Percentiles rank a stretch among this genome's conserved stretches.
These are phyloP conservation scores for Polyploca ridens DNA, from an alignment of 2,888 invertebrate species.

Conservation along the genomic window DNA sequence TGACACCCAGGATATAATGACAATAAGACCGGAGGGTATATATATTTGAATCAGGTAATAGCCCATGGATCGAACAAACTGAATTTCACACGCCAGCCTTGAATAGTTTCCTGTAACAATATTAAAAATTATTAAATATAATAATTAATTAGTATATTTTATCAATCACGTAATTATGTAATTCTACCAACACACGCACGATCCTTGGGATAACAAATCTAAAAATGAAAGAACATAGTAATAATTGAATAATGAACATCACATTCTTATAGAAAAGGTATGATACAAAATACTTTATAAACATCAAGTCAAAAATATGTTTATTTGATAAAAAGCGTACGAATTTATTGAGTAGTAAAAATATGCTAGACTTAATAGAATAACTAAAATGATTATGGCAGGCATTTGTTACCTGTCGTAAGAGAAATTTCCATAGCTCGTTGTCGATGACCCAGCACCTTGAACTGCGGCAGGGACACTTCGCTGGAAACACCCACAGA, in stretches of 20 bases:
- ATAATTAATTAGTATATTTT: no score
- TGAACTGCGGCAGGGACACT: conserved; percentile 98
- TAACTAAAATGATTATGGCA: not conserved
- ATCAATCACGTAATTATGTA: no score
- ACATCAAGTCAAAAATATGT: no score
- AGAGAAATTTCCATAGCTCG: conserved; percentile 97
- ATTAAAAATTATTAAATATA: not conserved
- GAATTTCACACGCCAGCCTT: conserved; percentile 97
- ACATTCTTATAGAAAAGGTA: no score
- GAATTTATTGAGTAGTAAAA: no score
- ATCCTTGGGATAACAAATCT: no score
- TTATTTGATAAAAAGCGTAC: no score
- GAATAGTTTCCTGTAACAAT: conserved; percentile 94
- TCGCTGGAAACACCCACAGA: conserved; percentile 97
- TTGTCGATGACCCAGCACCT: conserved; percentile 97
- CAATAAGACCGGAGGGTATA: conserved; percentile 98
- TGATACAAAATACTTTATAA: no score
- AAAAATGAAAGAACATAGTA: no score
- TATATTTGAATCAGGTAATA: conserved; percentile 99
- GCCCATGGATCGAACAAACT: conserved; percentile 98
- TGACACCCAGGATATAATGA: conserved; percentile 98
- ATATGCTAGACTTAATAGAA: no score
- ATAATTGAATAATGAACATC: no score
- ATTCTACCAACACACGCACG: no score
- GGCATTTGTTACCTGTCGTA: conserved; percentile 91